Percentiles rank a stretch among this genome's conserved stretches.
Conservation (phyloP, 2,888 invertebrate genomes). For the Villa cingulata region DNA sequence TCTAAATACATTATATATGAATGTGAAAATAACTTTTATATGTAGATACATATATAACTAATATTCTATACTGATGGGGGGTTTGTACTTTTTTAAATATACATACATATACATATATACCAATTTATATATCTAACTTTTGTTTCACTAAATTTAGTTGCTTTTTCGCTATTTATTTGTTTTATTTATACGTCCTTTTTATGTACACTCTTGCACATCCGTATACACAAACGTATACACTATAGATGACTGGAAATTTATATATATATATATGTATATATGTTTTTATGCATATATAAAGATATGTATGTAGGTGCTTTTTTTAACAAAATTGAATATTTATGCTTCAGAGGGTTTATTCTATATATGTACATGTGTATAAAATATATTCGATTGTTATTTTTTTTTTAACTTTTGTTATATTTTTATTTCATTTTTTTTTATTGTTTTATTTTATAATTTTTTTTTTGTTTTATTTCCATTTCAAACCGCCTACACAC, state of each 20-base stretch:
- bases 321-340: constrained; percentile 12
- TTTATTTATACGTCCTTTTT: constrained; percentile 1
- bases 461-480: constrained; percentile 5
- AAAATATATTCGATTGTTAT: too few relatives aligned
- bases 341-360: constrained; percentile 8
- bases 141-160: constrained; percentile 9
- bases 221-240: too few relatives aligned
- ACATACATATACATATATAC: too few relatives aligned
- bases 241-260: too few relatives aligned
- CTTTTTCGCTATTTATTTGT: constrained; percentile 3
- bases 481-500: constrained; percentile 17
- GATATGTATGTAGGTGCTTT: background rate
- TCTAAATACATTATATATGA: too few relatives aligned
- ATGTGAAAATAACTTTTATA: too few relatives aligned
- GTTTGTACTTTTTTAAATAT: too few relatives aligned
- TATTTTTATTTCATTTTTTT: background rate
- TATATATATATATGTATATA: constrained; percentile 2
- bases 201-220: background rate
- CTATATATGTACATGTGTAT: background rate
- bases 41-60: too few relatives aligned
- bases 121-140: background rate
- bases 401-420: background rate
- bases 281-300: background rate
- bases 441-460: constrained; percentile 1
- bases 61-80: too few relatives aligned